phyloP scores from a whole-genome alignment of 2,797 vertebrate genomes.

The Natrix natrix region DNA sequence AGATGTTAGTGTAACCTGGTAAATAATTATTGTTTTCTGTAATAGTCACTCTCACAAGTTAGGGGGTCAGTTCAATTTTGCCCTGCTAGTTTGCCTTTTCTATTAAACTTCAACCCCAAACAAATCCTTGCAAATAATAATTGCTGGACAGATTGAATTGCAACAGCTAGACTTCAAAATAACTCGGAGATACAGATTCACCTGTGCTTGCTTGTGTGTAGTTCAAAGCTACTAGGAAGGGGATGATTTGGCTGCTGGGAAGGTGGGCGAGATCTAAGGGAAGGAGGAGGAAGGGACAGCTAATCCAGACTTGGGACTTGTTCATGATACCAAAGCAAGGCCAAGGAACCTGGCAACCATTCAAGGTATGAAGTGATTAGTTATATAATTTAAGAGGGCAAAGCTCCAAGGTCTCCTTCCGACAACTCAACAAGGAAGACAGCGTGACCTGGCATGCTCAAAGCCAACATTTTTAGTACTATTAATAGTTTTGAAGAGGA shows the following conservation, averaged over 20 bases:
- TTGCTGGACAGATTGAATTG: neutral
- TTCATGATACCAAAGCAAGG: conserved; percentile 1
- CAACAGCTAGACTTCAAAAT: neutral
- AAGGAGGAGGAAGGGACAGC: conserved; percentile 31
- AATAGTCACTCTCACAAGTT: neutral
- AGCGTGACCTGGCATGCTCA: neutral
- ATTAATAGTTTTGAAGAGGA: conserved; percentile 3
- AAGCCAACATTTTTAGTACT: neutral
- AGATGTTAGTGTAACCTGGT: neutral
- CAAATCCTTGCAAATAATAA: neutral
- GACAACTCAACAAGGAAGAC: neutral
- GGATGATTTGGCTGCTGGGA: neutral
- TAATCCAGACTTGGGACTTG: conserved; percentile 40
- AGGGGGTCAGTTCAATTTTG: neutral
- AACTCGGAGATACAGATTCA: neutral
- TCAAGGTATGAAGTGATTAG: neutral
- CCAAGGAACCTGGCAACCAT: neutral
- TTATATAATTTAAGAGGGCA: neutral
- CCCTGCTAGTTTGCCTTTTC: neutral
- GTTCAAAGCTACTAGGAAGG: neutral
- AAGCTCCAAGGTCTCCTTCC: neutral
- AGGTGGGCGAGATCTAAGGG: neutral
- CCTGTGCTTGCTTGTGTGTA: neutral
- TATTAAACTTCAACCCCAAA: neutral
- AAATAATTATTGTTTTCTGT: neutral